A percentile compares a stretch with the other conserved stretches of the same genome.
Evolutionary conservation across 2,113 vertebrate genomes (phyloP).

Genomic region (Silurus meridionalis): DNA sequence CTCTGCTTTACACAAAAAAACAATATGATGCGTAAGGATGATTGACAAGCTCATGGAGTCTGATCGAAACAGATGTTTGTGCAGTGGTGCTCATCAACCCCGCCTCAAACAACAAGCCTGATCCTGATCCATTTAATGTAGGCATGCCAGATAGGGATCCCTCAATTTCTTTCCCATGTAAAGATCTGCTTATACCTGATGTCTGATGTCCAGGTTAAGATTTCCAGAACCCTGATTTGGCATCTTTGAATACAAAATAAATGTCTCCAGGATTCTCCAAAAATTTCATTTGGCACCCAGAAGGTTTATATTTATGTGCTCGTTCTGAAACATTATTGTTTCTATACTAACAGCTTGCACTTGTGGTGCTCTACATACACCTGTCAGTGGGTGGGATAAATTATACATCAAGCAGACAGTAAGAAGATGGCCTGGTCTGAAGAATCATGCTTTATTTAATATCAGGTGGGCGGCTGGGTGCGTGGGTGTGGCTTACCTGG

Average conservation of each 20-base stretch:
- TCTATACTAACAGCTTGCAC: neutral
- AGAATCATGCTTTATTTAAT: too few species aligned
- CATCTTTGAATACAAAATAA: neutral
- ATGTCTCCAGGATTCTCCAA: neutral
- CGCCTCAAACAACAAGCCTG: neutral
- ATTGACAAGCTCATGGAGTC: neutral
- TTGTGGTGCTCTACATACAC: neutral
- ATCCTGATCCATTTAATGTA: neutral
- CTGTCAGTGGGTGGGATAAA: too few species aligned
- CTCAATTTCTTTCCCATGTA: neutral
- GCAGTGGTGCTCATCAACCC: neutral
- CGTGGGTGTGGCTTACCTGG: too few species aligned
- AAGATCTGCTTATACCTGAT: neutral
- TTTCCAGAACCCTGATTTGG: neutral
- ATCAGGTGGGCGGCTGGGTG: too few species aligned
- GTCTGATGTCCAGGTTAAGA: neutral
- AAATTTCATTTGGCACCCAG: neutral
- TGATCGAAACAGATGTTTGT: slow-evolving; percentile 9
- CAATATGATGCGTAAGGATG: neutral
- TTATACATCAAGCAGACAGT: too few species aligned
- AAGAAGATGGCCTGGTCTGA: too few species aligned
- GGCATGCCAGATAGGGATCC: neutral
- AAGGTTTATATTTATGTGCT: neutral
- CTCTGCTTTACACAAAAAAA: neutral
- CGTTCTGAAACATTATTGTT: neutral